Base-by-base conservation (phyloP, 2,888 invertebrate genomes). In the Folsomia manolachei region DNA sequence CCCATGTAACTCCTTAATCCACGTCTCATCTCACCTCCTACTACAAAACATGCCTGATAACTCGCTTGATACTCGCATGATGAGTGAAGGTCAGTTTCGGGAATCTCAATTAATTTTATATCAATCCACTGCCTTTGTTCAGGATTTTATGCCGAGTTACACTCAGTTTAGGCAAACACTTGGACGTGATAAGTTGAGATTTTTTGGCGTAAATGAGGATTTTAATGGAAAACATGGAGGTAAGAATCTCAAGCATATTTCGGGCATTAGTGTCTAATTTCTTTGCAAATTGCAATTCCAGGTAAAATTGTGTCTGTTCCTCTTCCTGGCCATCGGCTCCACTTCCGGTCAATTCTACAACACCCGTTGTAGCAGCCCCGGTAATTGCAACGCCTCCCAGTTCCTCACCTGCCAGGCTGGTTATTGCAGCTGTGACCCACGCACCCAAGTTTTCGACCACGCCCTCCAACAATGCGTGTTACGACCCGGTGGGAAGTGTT, bases 381-480 rank as follows among this genome's bases (percentile, higher is more conserved):
- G 71, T 1, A 68, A 75, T 39, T 75, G 75, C 39, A 70, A 64
- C 24, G 9, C 70, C 51, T 52, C 67, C 27, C 72, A 51, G 23
- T 67, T 70, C 27, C 71, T 75, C n/a, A 66, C 72, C 23, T 75
- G 75, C 56, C 65, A 72, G 11, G 69, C 68, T 21, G 68, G 64
- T 25, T 75, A 63, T 39, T 75, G 75, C 23, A 72, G 72, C 56
- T 73, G 75, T 64, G 75, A 75, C 69, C 63, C 52, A 26, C 23
- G 61, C 1, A 66, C 27, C 51, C 71, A 75, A 67, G 71, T 73
- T 39, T 75, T 67, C 60, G 75, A 76, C 53, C 62, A 68, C 39
- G 69, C 60, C 27, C 62, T 72, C 19, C 62, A 64, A 14, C 62
- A 76, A 70, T 76, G 75, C 26, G 60, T 71, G 1, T 24, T 71